phyloP scores from a whole-genome alignment of 2,113 vertebrate genomes.

The Dunckerocampus dactyliophorus region DNA sequence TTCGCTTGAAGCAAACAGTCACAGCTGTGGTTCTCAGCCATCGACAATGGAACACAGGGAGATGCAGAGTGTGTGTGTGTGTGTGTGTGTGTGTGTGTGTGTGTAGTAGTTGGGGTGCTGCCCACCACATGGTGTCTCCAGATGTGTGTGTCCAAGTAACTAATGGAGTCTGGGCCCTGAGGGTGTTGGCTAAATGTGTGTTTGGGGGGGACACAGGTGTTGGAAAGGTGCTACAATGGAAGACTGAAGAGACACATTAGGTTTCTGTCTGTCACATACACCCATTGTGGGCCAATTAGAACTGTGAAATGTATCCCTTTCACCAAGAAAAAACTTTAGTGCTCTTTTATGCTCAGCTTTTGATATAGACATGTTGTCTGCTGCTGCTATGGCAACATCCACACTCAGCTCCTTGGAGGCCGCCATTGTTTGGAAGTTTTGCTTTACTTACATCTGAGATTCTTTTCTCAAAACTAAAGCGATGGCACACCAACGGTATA shows the following conservation, averaged over 20 bases:
- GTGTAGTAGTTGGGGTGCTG: slow-evolving; percentile 28
- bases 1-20: slow-evolving; percentile 77
- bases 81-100: slow-evolving; percentile 14
- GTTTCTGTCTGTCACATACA: too few relatives aligned
- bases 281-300: too few relatives aligned
- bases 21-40: slow-evolving; percentile 48
- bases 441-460: too few relatives aligned
- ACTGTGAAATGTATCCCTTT: neutral
- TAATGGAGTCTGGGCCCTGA: slow-evolving; percentile 26
- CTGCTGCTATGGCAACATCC: neutral
- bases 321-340: too few relatives aligned
- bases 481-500: too few relatives aligned
- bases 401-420: neutral
- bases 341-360: slow-evolving; percentile 2
- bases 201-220: slow-evolving; percentile 30
- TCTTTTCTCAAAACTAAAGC: too few relatives aligned
- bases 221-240: slow-evolving; percentile 9
- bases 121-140: slow-evolving; percentile 47
- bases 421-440: too few relatives aligned
- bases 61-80: slow-evolving; percentile 11
- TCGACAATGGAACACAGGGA: slow-evolving; percentile 22
- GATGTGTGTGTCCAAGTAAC: slow-evolving; percentile 41
- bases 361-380: slow-evolving; percentile 2
- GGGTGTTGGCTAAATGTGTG: slow-evolving; percentile 11
- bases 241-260: slow-evolving; percentile 9